Conservation (phyloP, 2,113 vertebrate genomes). For the Labeo catla region DNA sequence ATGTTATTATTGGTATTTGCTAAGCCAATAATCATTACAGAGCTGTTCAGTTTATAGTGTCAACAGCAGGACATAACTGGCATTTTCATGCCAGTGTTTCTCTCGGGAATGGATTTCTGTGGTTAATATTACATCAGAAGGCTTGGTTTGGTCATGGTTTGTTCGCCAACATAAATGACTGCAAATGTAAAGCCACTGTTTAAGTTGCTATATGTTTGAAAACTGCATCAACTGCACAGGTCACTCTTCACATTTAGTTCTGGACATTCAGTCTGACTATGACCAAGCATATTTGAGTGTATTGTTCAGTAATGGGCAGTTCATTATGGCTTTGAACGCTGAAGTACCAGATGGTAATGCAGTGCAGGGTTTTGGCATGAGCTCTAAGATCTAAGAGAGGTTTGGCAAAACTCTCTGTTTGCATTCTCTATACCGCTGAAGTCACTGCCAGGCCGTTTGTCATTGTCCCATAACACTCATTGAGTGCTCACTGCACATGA, state of each 20-base stretch:
- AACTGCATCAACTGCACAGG: too few relatives aligned
- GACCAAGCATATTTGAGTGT: not conserved
- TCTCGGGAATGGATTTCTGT: not conserved
- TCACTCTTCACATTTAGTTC: not conserved
- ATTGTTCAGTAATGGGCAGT: not conserved
- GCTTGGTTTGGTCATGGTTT: not conserved
- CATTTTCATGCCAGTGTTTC: not conserved
- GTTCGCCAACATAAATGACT: too few relatives aligned
- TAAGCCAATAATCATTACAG: not conserved
- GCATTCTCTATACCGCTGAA: not conserved
- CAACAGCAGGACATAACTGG: not conserved
- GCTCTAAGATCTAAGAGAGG: not conserved
- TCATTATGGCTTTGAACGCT: conserved; percentile 4
- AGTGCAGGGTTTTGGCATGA: conserved; percentile 6
- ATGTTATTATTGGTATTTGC: not conserved
- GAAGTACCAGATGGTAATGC: conserved; percentile 17
- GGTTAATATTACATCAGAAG: not conserved
- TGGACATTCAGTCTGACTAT: not conserved
- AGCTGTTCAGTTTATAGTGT: not conserved
- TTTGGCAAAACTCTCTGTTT: not conserved
- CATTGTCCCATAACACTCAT: conserved; percentile 3
- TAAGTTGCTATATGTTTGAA: not conserved
- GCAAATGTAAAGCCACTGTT: too few relatives aligned
- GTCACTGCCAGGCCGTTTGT: conserved; percentile 10
- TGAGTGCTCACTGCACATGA: not conserved